phyloP scores from a whole-genome alignment of 1,140 invertebrate genomes.

The Hirudo medicinalis region DNA sequence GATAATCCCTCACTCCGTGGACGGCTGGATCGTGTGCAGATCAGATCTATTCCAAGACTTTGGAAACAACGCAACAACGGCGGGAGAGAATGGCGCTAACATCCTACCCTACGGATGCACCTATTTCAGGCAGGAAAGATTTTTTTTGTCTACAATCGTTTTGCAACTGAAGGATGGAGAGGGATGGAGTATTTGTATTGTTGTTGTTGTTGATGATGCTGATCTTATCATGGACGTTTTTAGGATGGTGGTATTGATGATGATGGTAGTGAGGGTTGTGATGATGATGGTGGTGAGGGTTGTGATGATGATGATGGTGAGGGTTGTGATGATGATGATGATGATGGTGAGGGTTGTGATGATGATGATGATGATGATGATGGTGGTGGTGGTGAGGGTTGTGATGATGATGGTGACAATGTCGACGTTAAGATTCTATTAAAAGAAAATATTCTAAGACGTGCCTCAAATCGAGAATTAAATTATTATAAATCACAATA shows the following conservation, averaged over 20 bases:
- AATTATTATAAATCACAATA: too few species aligned
- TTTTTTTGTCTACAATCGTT: too few species aligned
- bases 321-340: neutral
- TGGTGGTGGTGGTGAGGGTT: neutral
- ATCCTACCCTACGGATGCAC: too few species aligned
- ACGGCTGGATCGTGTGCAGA: too few species aligned
- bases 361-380: neutral
- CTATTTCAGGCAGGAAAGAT: too few species aligned
- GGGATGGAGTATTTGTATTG: neutral
- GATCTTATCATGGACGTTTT: neutral
- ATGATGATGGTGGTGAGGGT: neutral
- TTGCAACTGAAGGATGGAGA: too few species aligned
- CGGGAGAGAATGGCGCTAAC: too few species aligned
- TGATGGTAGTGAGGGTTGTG: neutral
- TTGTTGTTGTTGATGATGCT: conserved; percentile 4
- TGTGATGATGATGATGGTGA: neutral
- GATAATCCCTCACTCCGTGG: too few species aligned
- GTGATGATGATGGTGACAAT: neutral
- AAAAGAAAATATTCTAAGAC: too few species aligned
- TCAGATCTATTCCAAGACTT: too few species aligned
- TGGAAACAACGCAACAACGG: too few species aligned
- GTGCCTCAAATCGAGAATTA: too few species aligned
- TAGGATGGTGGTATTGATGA: neutral
- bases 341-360: neutral
- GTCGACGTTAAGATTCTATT: neutral